Percentiles rank a stretch among this genome's conserved stretches.
phyloP scores from a whole-genome alignment of 2,797 vertebrate species.

The Ara ararauna region DNA sequence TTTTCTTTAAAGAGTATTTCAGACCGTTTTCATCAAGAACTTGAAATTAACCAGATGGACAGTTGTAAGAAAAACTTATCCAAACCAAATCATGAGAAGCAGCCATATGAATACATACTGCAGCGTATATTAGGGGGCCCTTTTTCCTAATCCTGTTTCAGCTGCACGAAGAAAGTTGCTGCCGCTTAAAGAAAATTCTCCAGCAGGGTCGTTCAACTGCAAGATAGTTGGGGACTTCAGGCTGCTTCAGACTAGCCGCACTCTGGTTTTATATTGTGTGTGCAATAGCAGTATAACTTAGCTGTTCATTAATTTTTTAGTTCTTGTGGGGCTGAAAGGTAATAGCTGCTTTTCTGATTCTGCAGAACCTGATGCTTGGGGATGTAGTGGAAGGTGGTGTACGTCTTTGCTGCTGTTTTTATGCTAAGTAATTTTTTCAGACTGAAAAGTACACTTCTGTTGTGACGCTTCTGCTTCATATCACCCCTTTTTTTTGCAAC shows the following conservation, averaged over 20 bases:
- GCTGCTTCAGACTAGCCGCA: background rate
- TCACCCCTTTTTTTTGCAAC: fast-evolving
- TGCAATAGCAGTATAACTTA: background rate
- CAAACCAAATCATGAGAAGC: background rate
- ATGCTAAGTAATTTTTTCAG: background rate
- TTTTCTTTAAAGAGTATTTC: background rate
- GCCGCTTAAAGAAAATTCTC: background rate
- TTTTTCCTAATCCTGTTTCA: background rate
- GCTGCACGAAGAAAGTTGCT: background rate
- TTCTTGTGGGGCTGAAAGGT: background rate
- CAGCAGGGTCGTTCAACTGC: background rate
- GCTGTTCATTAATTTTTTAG: background rate
- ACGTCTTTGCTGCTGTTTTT: background rate
- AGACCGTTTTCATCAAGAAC: background rate
- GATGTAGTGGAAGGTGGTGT: background rate
- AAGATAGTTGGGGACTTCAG: background rate
- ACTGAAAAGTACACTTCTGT: background rate
- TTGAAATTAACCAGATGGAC: background rate
- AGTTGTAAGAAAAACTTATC: background rate
- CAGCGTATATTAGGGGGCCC: background rate
- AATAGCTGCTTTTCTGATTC: background rate
- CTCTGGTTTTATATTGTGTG: background rate
- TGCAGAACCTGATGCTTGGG: background rate
- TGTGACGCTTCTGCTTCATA: background rate
- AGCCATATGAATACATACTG: background rate